phyloP scores from a whole-genome alignment of 2,797 vertebrate genomes.

The Petrocephalus schoutedeni region DNA sequence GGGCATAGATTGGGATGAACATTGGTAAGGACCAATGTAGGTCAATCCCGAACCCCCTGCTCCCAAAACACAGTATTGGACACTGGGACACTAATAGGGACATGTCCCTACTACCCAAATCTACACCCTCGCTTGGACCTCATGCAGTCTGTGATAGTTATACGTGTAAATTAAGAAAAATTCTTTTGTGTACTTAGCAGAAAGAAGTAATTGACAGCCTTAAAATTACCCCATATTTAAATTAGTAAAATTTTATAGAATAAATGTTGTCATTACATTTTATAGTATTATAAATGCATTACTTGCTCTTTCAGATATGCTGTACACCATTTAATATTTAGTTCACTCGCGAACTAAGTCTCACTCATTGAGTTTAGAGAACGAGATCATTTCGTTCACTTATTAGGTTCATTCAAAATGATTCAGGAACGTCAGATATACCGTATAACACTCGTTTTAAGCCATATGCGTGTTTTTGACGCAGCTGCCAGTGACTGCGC shows the following conservation, averaged over 20 bases:
- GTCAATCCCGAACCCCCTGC: background rate
- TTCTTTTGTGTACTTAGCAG: background rate
- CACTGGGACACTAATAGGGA: background rate
- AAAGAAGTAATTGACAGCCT: background rate
- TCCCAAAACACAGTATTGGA: background rate
- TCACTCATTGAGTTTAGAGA: background rate
- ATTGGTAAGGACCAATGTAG: background rate
- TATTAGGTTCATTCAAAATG: background rate
- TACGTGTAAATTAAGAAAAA: background rate
- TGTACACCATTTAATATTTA: background rate
- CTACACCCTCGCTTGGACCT: background rate
- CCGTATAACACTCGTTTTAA: background rate
- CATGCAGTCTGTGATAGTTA: background rate
- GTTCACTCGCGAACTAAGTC: background rate
- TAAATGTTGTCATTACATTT: background rate
- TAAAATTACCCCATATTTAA: background rate
- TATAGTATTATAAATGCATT: background rate
- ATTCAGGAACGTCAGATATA: background rate
- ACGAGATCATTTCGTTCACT: background rate
- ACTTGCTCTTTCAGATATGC: background rate
- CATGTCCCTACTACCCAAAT: background rate
- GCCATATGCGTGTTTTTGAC: background rate
- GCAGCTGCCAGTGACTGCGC: background rate
- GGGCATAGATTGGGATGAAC: background rate
- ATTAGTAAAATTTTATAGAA: background rate